Base-by-base conservation (phyloP, 2,797 vertebrate species). In the Sebastes minor region DNA sequence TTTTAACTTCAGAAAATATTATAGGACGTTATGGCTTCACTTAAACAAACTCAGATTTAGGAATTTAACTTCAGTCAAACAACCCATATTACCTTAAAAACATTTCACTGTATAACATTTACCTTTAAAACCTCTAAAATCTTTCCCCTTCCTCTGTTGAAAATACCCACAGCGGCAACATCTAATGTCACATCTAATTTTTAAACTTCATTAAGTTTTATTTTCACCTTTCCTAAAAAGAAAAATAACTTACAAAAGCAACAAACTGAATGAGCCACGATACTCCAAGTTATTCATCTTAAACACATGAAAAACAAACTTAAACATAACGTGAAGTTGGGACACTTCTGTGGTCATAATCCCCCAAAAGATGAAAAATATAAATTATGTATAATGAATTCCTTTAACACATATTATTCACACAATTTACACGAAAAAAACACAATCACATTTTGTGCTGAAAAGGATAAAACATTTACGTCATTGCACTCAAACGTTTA, bases 401-500 rank as follows among this genome's bases (percentile, higher is more conserved):
- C 18, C 18, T 76, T 76, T 65, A 20, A 68, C 49, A 85, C 60
- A 75, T 13, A 38, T 67, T 85, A 76, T 65, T 55, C 30, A 89
- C 83, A 90, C 60, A 52, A 46, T 64, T 62, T 57, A 80, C 56
- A 86, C 56, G 25, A 84, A 83, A 83, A 53, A 20, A 81, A 20
- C 66, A 83, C 57, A 74, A 64, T 88, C 73, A 87, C 68, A 82
- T 56, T 74, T 83, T 88, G 71, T 82, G 46, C 62, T 33, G 32
- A 74, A 77, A 74, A 82, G 63, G 65, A 79, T 46, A 63, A 80
- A 84, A 85, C 67, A 73, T 77, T 74, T 49, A 84, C 69, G 84
- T 80, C 89, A 90, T 94, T 93, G 87, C 88, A 92, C 88, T 87
- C 57, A 57, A 64, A 83, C 46, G 71, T 74, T 67, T 35, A 84